Evolutionary conservation across 2,888 invertebrate genomes (phyloP), one percentile per base, ranked within the genome.

Genomic region (Carcina quercana): DNA sequence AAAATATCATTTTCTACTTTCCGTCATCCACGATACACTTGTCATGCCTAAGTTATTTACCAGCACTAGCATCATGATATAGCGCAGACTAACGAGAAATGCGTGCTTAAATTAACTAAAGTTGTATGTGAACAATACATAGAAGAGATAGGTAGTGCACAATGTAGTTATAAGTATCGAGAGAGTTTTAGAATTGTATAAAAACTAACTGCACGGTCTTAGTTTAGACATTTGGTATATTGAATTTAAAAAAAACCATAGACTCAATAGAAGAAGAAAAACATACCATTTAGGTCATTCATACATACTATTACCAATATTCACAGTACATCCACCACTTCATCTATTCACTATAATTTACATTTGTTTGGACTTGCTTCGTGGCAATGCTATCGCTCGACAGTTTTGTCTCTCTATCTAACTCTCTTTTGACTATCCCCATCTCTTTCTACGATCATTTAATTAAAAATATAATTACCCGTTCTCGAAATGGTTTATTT

Each of bases 321-420:
- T 47, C 41, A 70, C 64, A 65, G 64, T 59, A 24, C 24, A 10
- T 24, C 11, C 6, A 10, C 24, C 60, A 62, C 45, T 49, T 56
- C 68, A 73, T 70, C 53, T 63, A 54, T 53, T 70, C 70, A 73
- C 69, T 61, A 57, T 48, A 32, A 45, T 52, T 73, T 58, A 68
- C 73, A 67, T 78, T 73, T 66, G 70, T 66, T 73, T 70, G 69
- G 55, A 75, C 68, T 69, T 64, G 83, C 83, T 83, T 83, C 68
- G 76, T 83, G 79, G 82, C 82, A 68, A 75, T 62, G 80, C 83
- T 83, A 75, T 76, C 59, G 75, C 79, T 72, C 71, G 63, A 53
- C 53, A 55, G 55, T 60, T 48, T 59, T n/a, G n/a, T n/a, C n/a
- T n/a, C n/a, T n/a, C n/a, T n/a, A n/a, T n/a, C n/a, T n/a, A n/a